Evolutionary conservation across 2,888 invertebrate species (phyloP).

Genomic region (Pristionchus exspectatus): DNA sequence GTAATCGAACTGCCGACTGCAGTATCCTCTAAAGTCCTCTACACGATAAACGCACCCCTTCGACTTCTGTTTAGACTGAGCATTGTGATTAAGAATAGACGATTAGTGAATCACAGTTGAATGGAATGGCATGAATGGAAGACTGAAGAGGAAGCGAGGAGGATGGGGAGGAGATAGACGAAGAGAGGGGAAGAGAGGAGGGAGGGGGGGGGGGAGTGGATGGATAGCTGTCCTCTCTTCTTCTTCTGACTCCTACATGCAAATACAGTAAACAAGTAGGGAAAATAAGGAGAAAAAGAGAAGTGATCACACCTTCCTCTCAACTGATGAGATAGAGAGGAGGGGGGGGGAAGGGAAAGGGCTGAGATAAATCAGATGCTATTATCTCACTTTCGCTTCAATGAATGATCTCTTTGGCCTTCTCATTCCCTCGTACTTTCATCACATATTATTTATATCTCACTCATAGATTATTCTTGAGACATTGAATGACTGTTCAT

Average conservation of each 20-base stretch:
- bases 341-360: neutral
- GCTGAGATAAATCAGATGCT: neutral
- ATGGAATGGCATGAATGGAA: neutral
- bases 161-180: neutral
- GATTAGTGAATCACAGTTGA: neutral
- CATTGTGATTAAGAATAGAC: neutral
- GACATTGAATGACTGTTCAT: neutral
- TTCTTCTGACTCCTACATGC: conserved; percentile 10
- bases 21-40: neutral
- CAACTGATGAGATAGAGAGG: neutral
- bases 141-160: neutral
- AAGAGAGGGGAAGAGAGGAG: neutral
- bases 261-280: conserved; percentile 24
- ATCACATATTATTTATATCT: neutral
- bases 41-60: neutral
- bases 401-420: neutral
- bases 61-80: neutral
- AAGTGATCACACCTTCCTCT: neutral
- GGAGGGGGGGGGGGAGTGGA: neutral
- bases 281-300: conserved; percentile 27
- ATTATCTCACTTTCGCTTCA: neutral
- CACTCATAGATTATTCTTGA: neutral
- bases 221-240: neutral
- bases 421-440: neutral
- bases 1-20: neutral